Conservation (phyloP, 2,113 vertebrate genomes). For the Copsychus sechellarum region DNA sequence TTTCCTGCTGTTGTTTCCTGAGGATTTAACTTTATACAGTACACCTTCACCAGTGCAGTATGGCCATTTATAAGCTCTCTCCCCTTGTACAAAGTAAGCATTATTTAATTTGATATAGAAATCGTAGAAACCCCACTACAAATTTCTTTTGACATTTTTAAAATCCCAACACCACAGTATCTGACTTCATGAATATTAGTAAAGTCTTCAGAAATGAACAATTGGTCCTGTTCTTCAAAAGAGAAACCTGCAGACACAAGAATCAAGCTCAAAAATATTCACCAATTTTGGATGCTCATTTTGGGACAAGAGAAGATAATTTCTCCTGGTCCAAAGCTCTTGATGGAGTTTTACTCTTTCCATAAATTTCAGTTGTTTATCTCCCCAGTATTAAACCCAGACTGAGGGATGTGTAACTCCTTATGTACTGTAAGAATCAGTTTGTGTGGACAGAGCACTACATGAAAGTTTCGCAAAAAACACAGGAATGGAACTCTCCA, state of each 20-base stretch:
- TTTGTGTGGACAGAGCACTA: background rate
- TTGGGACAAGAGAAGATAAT: background rate
- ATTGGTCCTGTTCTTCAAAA: background rate
- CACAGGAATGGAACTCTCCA: background rate
- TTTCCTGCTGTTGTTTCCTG: background rate
- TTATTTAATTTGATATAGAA: background rate
- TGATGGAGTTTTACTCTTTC: background rate
- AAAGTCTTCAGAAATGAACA: background rate
- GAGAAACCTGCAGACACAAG: background rate
- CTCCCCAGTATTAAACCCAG: background rate
- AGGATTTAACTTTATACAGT: background rate
- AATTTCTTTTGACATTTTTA: background rate
- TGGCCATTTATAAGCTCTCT: background rate
- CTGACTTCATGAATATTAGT: background rate
- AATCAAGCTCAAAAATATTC: background rate
- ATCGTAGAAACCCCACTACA: background rate
- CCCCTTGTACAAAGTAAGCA: background rate
- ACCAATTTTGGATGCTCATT: background rate
- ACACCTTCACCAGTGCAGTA: background rate
- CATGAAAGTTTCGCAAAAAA: background rate
- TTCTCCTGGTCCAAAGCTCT: background rate
- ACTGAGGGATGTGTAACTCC: rapidly evolving
- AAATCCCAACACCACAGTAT: background rate
- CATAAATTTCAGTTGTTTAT: background rate
- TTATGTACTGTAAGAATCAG: background rate